phyloP scores from a whole-genome alignment of 2,888 invertebrate genomes.

The Tholera decimalis region DNA sequence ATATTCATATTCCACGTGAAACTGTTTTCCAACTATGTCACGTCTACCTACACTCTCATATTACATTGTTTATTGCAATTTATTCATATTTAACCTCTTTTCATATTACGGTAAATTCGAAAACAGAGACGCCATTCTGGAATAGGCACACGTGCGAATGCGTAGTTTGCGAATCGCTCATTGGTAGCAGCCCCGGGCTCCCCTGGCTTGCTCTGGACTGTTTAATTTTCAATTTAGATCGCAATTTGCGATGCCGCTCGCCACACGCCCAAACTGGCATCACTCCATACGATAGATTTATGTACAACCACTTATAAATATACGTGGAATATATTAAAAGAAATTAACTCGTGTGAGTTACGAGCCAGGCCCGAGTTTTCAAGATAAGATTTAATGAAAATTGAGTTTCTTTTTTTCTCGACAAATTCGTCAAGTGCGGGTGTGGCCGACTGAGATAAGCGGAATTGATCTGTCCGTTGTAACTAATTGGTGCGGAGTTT shows the following conservation, averaged over 20 bases:
- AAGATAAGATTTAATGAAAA: slow-evolving; percentile 88
- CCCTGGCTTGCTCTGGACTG: slow-evolving; percentile 73
- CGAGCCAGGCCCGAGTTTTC: slow-evolving; percentile 75
- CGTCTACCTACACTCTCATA: slow-evolving; percentile 37
- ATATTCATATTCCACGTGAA: slow-evolving; percentile 14
- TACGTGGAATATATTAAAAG: slow-evolving; percentile 87
- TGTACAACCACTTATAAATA: slow-evolving; percentile 76
- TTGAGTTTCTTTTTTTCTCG: slow-evolving; percentile 80
- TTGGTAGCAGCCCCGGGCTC: slow-evolving; percentile 53
- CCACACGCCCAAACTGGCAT: slow-evolving; percentile 89
- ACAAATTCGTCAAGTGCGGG: slow-evolving; percentile 83
- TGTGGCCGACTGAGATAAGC: slow-evolving; percentile 76
- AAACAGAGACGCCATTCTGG: slow-evolving; percentile 41
- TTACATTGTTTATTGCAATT: slow-evolving; percentile 47
- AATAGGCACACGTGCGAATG: slow-evolving; percentile 52
- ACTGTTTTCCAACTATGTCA: slow-evolving; percentile 38
- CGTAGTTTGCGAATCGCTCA: slow-evolving; percentile 50
- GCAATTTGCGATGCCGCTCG: slow-evolving; percentile 90
- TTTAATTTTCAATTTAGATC: slow-evolving; percentile 92
- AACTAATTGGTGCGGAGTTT: slow-evolving; percentile 64
- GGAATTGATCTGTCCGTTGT: slow-evolving; percentile 80
- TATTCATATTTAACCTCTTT: slow-evolving; percentile 55
- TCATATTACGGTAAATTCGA: slow-evolving; percentile 41
- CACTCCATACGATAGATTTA: slow-evolving; percentile 89
- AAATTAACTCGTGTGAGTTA: slow-evolving; percentile 88